Percentiles rank a stretch among this genome's conserved stretches.
Evolutionary conservation across 2,113 vertebrate genomes (phyloP).

Genomic region (Brachyistius frenatus): DNA sequence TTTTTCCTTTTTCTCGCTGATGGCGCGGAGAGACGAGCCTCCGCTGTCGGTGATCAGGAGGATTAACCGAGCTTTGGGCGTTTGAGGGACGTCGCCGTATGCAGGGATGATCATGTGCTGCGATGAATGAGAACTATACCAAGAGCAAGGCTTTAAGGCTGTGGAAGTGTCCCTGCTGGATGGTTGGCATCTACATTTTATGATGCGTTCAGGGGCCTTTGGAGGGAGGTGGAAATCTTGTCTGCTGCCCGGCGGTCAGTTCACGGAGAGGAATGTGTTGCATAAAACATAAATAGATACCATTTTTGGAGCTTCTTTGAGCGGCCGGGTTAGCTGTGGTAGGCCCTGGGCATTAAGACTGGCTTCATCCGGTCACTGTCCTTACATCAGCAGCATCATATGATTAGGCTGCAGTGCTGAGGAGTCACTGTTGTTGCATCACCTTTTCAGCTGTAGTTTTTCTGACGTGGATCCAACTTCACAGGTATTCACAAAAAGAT

Average conservation of each 20-base stretch:
- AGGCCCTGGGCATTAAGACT: conserved; percentile 59
- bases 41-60: background rate
- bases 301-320: background rate
- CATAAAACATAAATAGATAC: background rate
- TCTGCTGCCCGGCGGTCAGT: background rate
- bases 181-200: background rate
- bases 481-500: background rate
- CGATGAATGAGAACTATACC: background rate
- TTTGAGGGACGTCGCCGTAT: background rate
- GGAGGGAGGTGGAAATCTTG: background rate
- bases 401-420: conserved; percentile 54
- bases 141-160: too few relatives aligned
- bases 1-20: background rate
- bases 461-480: background rate
- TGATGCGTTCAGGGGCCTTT: conserved; percentile 55
- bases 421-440: conserved; percentile 48
- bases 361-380: conserved; percentile 72
- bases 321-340: conserved; percentile 4
- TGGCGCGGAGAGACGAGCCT: background rate
- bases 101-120: conserved; percentile 12
- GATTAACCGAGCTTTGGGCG: conserved; percentile 25
- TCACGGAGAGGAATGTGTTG: background rate
- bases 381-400: conserved; percentile 72
- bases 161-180: too few relatives aligned
- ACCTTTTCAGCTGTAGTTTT: background rate